These are phyloP conservation scores for Papilio glaucus DNA, from an alignment of 1,140 invertebrate species.

Conservation along the genomic window DNA sequence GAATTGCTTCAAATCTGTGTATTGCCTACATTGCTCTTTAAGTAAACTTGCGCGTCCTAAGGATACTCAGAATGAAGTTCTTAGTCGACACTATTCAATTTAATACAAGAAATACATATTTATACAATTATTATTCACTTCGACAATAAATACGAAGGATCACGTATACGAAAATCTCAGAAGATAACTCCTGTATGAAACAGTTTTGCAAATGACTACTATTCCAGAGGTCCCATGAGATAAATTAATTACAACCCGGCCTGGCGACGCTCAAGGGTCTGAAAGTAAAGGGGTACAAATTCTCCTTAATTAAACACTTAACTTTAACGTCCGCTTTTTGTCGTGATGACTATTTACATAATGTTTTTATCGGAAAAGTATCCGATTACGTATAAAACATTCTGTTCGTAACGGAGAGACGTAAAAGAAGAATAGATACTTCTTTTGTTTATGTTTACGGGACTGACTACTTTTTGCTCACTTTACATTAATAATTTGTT, in stretches of 20 bases:
- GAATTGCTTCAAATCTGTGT: not conserved
- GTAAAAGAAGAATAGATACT: no score
- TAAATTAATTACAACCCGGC: slow-evolving; percentile 32
- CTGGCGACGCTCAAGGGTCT: slow-evolving; percentile 22
- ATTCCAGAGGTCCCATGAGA: slow-evolving; percentile 22
- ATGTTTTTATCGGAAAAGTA: slow-evolving; percentile 13
- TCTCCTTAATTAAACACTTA: slow-evolving; percentile 32
- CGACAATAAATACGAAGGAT: not conserved
- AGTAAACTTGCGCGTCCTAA: no score
- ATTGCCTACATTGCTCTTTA: not conserved
- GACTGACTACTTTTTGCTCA: no score
- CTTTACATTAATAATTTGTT: no score
- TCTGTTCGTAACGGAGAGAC: no score
- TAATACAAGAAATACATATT: no score
- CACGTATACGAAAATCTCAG: slow-evolving; percentile 1
- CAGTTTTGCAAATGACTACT: slow-evolving; percentile 29
- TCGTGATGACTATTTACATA: slow-evolving; percentile 3
- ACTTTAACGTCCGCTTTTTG: slow-evolving; percentile 31
- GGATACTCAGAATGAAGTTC: no score
- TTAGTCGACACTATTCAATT: no score
- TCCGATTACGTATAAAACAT: not conserved
- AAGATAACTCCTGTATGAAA: slow-evolving; percentile 22
- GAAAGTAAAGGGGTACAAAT: slow-evolving; percentile 34
- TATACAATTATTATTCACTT: no score
- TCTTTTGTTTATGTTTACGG: no score